These are phyloP conservation scores for Panagrolaimus sp. DNA, from an alignment of 1,140 invertebrate genomes.

Conservation along the genomic window DNA sequence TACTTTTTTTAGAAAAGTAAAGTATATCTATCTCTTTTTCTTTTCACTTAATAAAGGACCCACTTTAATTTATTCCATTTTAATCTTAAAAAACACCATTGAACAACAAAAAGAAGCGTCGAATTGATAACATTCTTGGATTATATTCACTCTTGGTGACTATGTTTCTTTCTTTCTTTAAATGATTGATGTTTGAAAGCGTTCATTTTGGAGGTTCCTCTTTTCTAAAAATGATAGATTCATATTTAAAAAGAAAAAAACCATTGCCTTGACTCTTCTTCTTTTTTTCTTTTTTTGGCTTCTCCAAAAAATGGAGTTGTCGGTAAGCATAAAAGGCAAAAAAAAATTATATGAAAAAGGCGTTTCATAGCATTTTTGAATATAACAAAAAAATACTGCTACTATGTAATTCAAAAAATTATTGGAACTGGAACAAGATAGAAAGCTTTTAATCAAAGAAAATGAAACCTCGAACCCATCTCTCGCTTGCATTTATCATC, in stretches of 20 bases:
- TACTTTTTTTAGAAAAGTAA: too few relatives aligned
- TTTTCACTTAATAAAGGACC: too few relatives aligned
- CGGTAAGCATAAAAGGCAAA: background rate
- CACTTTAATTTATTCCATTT: too few relatives aligned
- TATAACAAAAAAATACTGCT: background rate
- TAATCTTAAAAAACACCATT: too few relatives aligned
- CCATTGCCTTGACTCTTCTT: conserved; percentile 4
- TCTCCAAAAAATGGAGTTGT: background rate
- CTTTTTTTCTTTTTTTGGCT: background rate
- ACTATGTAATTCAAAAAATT: background rate
- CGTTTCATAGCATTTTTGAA: background rate
- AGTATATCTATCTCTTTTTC: too few relatives aligned
- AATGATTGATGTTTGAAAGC: conserved; percentile 14
- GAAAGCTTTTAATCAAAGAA: background rate
- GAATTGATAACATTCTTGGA: conserved; percentile 10
- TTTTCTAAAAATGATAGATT: conserved; percentile 7
- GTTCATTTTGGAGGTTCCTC: conserved; percentile 1
- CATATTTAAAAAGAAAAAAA: conserved; percentile 12
- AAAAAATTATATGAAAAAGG: background rate
- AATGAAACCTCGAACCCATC: background rate
- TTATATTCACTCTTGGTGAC: conserved; percentile 4
- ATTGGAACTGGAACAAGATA: background rate
- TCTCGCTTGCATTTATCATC: too few relatives aligned
- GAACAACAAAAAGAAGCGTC: too few relatives aligned
- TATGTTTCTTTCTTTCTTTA: background rate